Percentiles rank a stretch among this genome's conserved stretches.
These are phyloP conservation scores for Gymnoscopelus microlampas DNA, from an alignment of 2,797 vertebrate species.

Conservation along the genomic window DNA sequence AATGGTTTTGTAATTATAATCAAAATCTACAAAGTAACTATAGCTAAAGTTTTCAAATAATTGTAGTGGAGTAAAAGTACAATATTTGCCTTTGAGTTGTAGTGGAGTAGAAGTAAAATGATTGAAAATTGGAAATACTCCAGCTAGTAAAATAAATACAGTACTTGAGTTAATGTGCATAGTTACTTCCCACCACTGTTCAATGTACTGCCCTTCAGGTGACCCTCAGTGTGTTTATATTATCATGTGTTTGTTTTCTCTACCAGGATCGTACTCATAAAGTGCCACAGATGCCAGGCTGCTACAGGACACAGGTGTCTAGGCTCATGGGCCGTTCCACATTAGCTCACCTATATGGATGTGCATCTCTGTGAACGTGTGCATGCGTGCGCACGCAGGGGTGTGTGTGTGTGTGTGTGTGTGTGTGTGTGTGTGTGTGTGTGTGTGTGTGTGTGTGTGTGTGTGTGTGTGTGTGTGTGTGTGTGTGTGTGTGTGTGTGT, in stretches of 20 bases:
- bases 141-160: too few relatives aligned
- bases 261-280: not conserved
- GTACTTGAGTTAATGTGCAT: too few relatives aligned
- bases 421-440: constrained; percentile 9
- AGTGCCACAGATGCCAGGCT: not conserved
- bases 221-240: not conserved
- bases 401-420: not conserved
- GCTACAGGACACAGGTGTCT: constrained; percentile 1
- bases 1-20: too few relatives aligned
- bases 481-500: not conserved
- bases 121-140: too few relatives aligned
- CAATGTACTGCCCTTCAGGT: not conserved
- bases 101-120: too few relatives aligned
- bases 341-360: constrained; percentile 4
- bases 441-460: not conserved
- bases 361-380: not conserved
- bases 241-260: not conserved
- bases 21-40: too few relatives aligned
- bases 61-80: too few relatives aligned
- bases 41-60: too few relatives aligned
- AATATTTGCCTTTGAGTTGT: too few relatives aligned
- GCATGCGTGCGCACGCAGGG: not conserved
- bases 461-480: not conserved
- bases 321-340: not conserved
- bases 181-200: not conserved